Percentiles rank a stretch among this genome's conserved stretches.
Evolutionary conservation across 2,113 vertebrate species (phyloP).

Genomic region (Festucalex cinctus): DNA sequence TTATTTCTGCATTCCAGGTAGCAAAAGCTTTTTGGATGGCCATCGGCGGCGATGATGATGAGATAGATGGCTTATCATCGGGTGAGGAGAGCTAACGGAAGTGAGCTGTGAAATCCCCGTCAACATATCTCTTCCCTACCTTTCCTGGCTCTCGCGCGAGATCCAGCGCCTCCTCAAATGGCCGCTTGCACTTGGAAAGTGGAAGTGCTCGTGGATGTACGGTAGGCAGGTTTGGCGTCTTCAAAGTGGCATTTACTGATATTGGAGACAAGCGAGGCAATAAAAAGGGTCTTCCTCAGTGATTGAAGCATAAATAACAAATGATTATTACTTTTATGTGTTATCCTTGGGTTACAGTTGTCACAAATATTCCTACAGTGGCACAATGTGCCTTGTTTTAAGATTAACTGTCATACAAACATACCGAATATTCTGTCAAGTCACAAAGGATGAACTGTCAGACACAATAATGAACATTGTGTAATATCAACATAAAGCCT

Average conservation of each 20-base stretch:
- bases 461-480: slow-evolving; percentile 31
- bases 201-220: slow-evolving; percentile 32
- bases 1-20: slow-evolving; percentile 74
- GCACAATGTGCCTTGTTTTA: slow-evolving; percentile 54
- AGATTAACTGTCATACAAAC: slow-evolving; percentile 21
- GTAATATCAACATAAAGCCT: slow-evolving; percentile 46
- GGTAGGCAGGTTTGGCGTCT: slow-evolving; percentile 21
- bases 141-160: slow-evolving; percentile 31
- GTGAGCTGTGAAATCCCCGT: slow-evolving; percentile 1
- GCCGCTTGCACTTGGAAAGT: slow-evolving; percentile 29
- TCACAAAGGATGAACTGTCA: slow-evolving; percentile 22
- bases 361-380: slow-evolving; percentile 42
- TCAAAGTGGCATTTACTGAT: slow-evolving; percentile 9
- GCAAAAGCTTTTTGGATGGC: slow-evolving; percentile 99
- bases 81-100: slow-evolving; percentile 84
- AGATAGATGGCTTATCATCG: slow-evolving; percentile 91
- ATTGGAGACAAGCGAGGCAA: slow-evolving; percentile 24
- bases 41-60: slow-evolving; percentile 93
- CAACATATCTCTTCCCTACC: slow-evolving; percentile 16
- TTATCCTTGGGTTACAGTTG: slow-evolving; percentile 38
- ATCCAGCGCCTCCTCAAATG: slow-evolving; percentile 24
- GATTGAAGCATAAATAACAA: slow-evolving; percentile 12
- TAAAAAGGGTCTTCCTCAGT: slow-evolving; percentile 4
- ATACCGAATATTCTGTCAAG: slow-evolving; percentile 36
- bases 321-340: slow-evolving; percentile 18